Evolutionary conservation across 2,797 vertebrate species (phyloP).

Genomic region (Neosilurus hyrtlii): DNA sequence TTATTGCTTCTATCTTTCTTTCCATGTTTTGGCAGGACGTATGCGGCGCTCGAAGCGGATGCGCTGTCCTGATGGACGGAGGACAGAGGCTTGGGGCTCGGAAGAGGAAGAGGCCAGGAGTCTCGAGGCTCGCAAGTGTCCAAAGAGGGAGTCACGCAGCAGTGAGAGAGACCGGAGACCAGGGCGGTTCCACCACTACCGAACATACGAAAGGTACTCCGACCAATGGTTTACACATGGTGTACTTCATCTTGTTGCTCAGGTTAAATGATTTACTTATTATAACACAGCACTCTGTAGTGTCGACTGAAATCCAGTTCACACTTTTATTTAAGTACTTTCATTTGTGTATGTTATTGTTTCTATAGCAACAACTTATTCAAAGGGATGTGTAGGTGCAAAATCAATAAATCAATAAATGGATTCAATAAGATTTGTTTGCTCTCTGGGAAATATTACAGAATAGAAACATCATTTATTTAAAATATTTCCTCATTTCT

Average conservation of each 20-base stretch:
- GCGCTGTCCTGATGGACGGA: conserved; percentile 69
- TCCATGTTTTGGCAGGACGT: conserved; percentile 48
- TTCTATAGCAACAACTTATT: too few relatives aligned
- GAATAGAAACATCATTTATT: too few relatives aligned
- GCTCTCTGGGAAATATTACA: too few relatives aligned
- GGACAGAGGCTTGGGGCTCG: conserved; percentile 74
- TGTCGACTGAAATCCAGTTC: too few relatives aligned
- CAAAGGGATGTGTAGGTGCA: too few relatives aligned
- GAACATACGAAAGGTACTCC: conserved; percentile 77
- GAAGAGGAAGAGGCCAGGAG: conserved; percentile 38
- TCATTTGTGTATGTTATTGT: too few relatives aligned
- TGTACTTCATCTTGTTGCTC: not conserved
- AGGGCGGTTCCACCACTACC: conserved; percentile 63
- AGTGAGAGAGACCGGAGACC: conserved; percentile 73
- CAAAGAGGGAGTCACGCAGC: conserved; percentile 70
- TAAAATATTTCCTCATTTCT: too few relatives aligned
- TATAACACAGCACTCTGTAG: too few relatives aligned
- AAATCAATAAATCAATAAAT: too few relatives aligned
- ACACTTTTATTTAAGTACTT: too few relatives aligned
- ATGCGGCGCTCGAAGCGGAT: conserved; percentile 78
- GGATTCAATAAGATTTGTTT: too few relatives aligned
- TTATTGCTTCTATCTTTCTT: conserved; percentile 47
- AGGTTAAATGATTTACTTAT: too few relatives aligned
- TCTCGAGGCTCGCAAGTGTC: conserved; percentile 73
- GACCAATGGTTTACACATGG: not conserved